Evolutionary conservation across 2,113 vertebrate genomes (phyloP), one percentile per base, ranked within the genome.

Genomic region (Chionomys nivalis): DNA sequence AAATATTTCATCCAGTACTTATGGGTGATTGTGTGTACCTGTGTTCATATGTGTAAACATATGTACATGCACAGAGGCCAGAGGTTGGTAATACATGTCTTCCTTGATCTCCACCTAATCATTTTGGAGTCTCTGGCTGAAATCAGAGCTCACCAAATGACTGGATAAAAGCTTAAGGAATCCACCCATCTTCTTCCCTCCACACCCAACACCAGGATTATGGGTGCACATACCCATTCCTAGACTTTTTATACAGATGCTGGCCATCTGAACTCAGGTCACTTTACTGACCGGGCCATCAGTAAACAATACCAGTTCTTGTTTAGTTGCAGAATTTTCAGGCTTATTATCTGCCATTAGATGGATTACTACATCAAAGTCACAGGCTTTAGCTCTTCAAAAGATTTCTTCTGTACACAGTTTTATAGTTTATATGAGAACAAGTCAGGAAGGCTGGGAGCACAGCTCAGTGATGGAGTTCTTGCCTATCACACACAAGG

Each of bases 321-420:
- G 55, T 61, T 82, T 61, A 58, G 42, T n/a, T 85, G 47, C 6
- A 91, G 47, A 31, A 76, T 70, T 94, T 81, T 75, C 49, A 95
- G 66, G 63, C 28, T 89, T 90, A 61, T 86, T 63, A 90, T 8
- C 24, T 92, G 66, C 55, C n/a, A 49, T 93, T 55, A 82, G 66
- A n/a, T 7, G 14, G 85, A 85, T 86, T 88, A 63, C 31, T 82
- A 81, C 26, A 91, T 39, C 28, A 89, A 21, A 75, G 52, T 66
- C 36, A 91, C 39, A 93, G 49, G 55, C 49, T 83, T 77, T 52
- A 91, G 44, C 14, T 93, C 95, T 93, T 89, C 55, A 96, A 93
- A 97, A 94, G 85, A 42, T 94, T 61, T 65, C 7, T 83, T 86
- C 49, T 61, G 76, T 55, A 47, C 33, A 87, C 42, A 47, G 44